These are phyloP conservation scores for Heliopora coerulea DNA, from an alignment of 92 coral and sea anemone genomes.

Conservation along the genomic window DNA sequence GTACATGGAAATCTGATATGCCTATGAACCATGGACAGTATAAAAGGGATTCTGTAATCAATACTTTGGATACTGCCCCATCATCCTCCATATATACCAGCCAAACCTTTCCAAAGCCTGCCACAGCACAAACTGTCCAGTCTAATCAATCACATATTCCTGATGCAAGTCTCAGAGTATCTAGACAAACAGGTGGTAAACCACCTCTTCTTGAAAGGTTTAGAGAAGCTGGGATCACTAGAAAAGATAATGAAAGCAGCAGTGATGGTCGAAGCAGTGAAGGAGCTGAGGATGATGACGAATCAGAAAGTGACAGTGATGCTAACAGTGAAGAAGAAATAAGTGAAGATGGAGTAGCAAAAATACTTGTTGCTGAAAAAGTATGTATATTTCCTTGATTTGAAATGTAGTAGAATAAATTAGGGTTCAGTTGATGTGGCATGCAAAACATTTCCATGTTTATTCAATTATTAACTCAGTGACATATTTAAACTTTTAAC, in stretches of 20 bases:
- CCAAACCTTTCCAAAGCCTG: conserved; percentile 8
- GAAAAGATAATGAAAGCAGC: conserved; percentile 70
- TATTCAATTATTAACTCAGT: no score
- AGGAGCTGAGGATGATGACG: conserved; percentile 76
- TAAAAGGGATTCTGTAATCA: conserved; percentile 35
- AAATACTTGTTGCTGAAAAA: conserved; percentile 56
- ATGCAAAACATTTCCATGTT: no score
- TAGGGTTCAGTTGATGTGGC: no score
- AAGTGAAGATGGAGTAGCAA: conserved; percentile 60
- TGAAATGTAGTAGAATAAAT: neutral
- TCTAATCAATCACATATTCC: conserved; percentile 12
- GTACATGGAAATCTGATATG: conserved; percentile 32
- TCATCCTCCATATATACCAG: conserved; percentile 10
- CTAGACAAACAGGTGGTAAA: conserved; percentile 57
- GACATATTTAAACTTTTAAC: no score
- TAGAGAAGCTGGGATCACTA: conserved; percentile 48
- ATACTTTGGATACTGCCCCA: conserved; percentile 14
- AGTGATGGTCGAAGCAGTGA: conserved; percentile 90
- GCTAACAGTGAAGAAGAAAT: conserved; percentile 75
- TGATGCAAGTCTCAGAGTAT: conserved; percentile 26
- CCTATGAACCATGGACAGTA: conserved; percentile 16
- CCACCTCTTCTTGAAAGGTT: conserved; percentile 87
- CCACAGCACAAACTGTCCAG: conserved; percentile 4
- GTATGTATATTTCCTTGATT: neutral
- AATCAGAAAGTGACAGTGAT: conserved; percentile 71